Conservation (phyloP, 2,888 invertebrate species). For the Sympetrum striolatum region DNA sequence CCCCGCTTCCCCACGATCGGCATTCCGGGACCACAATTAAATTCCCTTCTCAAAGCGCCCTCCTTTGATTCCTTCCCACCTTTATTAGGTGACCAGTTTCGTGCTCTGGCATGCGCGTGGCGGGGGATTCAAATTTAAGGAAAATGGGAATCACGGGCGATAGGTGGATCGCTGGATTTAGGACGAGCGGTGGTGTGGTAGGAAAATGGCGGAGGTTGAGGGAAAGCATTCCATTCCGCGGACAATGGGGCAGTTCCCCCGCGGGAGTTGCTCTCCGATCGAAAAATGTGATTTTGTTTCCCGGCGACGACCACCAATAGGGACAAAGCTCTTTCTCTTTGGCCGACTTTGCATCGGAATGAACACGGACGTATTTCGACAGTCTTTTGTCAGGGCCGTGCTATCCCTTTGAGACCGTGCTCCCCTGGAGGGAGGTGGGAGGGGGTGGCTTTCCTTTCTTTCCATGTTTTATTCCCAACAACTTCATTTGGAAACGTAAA, state of each 20-base stretch:
- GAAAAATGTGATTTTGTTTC: conserved; percentile 15
- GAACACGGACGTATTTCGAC: background rate
- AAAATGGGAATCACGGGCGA: background rate
- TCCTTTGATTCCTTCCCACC: no score
- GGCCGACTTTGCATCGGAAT: conserved; percentile 13
- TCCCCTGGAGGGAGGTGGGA: background rate
- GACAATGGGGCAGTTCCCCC: conserved; percentile 10
- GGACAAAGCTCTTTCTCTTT: background rate
- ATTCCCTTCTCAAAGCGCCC: no score
- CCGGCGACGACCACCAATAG: background rate
- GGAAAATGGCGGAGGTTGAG: background rate
- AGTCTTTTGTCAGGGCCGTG: background rate
- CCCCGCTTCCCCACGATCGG: no score
- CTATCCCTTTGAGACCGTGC: background rate
- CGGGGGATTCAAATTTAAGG: background rate
- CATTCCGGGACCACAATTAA: no score
- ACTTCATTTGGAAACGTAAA: background rate
- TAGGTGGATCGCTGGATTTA: background rate
- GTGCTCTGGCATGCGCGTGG: no score
- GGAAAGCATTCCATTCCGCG: conserved; percentile 11
- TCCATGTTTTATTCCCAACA: background rate
- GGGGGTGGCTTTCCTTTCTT: background rate
- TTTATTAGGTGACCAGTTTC: no score
- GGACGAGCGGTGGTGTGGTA: background rate
- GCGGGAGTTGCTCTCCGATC: background rate